Conservation (phyloP, 2,888 invertebrate species). For the Athripsodes cinereus region DNA sequence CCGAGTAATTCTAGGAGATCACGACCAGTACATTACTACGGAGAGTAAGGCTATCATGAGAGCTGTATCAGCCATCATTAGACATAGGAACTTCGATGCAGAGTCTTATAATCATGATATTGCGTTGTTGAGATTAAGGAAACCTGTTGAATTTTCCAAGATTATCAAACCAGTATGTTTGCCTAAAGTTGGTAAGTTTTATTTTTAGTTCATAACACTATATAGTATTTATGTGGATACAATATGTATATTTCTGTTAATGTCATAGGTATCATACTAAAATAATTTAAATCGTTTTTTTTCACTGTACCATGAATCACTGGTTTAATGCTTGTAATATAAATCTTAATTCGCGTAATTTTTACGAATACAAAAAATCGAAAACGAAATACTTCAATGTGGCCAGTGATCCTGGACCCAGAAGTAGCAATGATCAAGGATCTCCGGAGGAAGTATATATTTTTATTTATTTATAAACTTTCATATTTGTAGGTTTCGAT, state of each 20-base stretch:
- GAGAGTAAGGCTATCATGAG: slow-evolving; percentile 77
- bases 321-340: too few species aligned
- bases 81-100: slow-evolving; percentile 77
- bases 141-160: slow-evolving; percentile 70
- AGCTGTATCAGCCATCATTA: slow-evolving; percentile 69
- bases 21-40: slow-evolving; percentile 73
- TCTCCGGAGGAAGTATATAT: too few species aligned
- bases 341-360: too few species aligned
- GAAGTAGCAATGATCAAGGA: too few species aligned
- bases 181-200: slow-evolving; percentile 55
- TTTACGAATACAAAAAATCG: too few species aligned
- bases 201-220: background rate
- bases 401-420: too few species aligned
- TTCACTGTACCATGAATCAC: too few species aligned
- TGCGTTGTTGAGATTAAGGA: slow-evolving; percentile 68
- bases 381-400: too few species aligned
- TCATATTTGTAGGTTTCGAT: slow-evolving; percentile 45
- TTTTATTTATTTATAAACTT: too few species aligned
- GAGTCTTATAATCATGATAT: slow-evolving; percentile 85
- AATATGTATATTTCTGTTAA: too few species aligned
- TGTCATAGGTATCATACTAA: too few species aligned
- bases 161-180: slow-evolving; percentile 73
- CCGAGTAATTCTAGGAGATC: slow-evolving; percentile 75
- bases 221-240: background rate
- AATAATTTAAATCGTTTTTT: too few species aligned